These are phyloP conservation scores for Heliothis peltigera DNA, from an alignment of 2,888 invertebrate species.

Conservation along the genomic window DNA sequence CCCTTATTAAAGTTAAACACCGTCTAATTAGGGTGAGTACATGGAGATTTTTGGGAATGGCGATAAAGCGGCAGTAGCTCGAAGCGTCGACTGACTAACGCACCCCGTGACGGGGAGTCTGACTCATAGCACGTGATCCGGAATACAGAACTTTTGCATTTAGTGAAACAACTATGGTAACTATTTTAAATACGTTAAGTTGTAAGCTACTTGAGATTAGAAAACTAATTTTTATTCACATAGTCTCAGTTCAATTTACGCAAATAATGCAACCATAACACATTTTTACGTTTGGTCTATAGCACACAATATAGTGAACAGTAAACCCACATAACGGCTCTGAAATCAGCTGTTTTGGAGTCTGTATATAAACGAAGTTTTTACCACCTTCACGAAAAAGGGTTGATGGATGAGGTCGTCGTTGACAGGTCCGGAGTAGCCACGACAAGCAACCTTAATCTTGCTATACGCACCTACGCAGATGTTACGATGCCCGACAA, in stretches of 20 bases:
- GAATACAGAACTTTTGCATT: not conserved
- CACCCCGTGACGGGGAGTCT: not conserved
- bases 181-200: not conserved
- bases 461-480: slow-evolving; percentile 39
- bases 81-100: not conserved
- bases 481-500: slow-evolving; percentile 56
- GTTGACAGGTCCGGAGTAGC: slow-evolving; percentile 75
- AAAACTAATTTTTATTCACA: not conserved
- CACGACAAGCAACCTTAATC: slow-evolving; percentile 80
- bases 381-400: slow-evolving; percentile 67
- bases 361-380: slow-evolving; percentile 54
- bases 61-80: slow-evolving; percentile 14
- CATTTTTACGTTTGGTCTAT: not conserved
- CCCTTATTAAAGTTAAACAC: slow-evolving; percentile 59
- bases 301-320: not conserved
- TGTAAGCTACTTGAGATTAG: not conserved
- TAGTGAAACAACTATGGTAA: not conserved
- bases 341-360: slow-evolving; percentile 39
- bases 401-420: slow-evolving; percentile 83
- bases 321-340: not conserved
- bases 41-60: slow-evolving; percentile 52
- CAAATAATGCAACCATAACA: not conserved
- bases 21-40: slow-evolving; percentile 63
- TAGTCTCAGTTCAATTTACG: too few relatives aligned
- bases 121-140: not conserved